Evolutionary conservation across 2,888 invertebrate species (phyloP).

Genomic region (Anaspis maculata): DNA sequence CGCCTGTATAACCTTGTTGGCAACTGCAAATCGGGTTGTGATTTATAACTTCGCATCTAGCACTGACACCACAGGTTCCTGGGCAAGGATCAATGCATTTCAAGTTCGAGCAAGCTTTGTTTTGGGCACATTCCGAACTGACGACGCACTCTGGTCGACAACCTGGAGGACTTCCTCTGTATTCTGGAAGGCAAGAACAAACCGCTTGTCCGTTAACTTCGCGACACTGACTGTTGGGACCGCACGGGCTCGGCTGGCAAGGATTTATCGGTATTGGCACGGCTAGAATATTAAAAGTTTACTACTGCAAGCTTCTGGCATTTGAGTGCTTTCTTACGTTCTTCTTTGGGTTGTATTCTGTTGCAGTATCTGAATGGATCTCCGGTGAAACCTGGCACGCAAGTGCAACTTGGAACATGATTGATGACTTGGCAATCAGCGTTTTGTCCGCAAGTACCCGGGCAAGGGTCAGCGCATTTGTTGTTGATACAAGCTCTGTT

Average conservation of each 20-base stretch:
- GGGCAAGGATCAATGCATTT: constrained; percentile 76
- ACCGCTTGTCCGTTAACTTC: constrained; percentile 64
- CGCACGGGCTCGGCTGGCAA: constrained; percentile 72
- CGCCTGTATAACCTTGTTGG: constrained; percentile 62
- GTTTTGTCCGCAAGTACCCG: constrained; percentile 55
- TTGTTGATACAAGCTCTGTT: constrained; percentile 58
- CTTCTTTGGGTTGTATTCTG: constrained; percentile 28
- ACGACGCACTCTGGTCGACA: constrained; percentile 78
- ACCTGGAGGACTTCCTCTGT: constrained; percentile 64
- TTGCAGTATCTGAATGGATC: constrained; percentile 51
- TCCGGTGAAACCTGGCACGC: constrained; percentile 52
- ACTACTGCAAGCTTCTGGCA: background rate
- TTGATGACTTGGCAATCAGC: constrained; percentile 58
- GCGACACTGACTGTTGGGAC: constrained; percentile 72
- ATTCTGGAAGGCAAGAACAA: constrained; percentile 66
- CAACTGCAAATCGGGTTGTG: constrained; percentile 80
- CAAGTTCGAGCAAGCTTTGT: constrained; percentile 72
- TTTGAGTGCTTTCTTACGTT: too few species aligned
- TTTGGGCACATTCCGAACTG: constrained; percentile 71
- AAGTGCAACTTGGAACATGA: constrained; percentile 57
- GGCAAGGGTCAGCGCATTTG: constrained; percentile 57
- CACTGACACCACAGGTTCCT: constrained; percentile 70
- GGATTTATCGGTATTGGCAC: constrained; percentile 45
- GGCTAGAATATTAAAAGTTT: constrained; percentile 13
- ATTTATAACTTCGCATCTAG: constrained; percentile 70